Base-by-base conservation (phyloP, 92 coral and sea anemone genomes). In the Siderastrea siderea region DNA sequence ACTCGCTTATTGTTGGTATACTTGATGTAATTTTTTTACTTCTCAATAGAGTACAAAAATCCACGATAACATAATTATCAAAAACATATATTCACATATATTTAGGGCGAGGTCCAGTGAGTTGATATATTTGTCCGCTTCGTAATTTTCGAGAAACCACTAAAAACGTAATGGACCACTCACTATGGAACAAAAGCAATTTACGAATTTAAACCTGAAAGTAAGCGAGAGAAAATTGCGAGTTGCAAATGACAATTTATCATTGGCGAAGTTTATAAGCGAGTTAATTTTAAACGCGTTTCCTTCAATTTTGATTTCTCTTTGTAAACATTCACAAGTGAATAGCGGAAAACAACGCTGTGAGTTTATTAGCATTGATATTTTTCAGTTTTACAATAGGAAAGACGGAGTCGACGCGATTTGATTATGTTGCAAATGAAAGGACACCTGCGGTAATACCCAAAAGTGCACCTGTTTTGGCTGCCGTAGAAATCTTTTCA, bases 231-330 rank as follows among this genome's bases (percentile, higher is more conserved):
- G 88, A 75, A 77, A 75, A 75, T 75, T 77, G 75, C 75, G 77
- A 75, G 83, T 62, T 63, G 67, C 75, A 75, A 74, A 49, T 73
- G 38, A 81, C 49, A 57, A 57, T 53, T 68, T 53, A 81, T 17
- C 47, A 66, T 43, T 68, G 64, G 51, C 63, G 65, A 69, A 81
- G 85, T 81, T 81, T 69, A 81, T 81, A 51, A 68, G 75, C 66
- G 75, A 83, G 87, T 84, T 73, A 61, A 73, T 84, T 84, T 84
- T 63, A 26, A 54, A 84, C 78, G 69, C n/a, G 66, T 74, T 84
- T 17, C 55, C 66, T 3, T 52, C 12, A 15, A 13, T 71, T 84
- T 50, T 48, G 71, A 59, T 73, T 73, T 46, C n/a, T 84, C 54
- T 61, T 7, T 44, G 53, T 59, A 77, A 58, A 59, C 68, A 77